Evolutionary conservation across 2,113 vertebrate genomes (phyloP).

Genomic region (Henicopernis longicauda): DNA sequence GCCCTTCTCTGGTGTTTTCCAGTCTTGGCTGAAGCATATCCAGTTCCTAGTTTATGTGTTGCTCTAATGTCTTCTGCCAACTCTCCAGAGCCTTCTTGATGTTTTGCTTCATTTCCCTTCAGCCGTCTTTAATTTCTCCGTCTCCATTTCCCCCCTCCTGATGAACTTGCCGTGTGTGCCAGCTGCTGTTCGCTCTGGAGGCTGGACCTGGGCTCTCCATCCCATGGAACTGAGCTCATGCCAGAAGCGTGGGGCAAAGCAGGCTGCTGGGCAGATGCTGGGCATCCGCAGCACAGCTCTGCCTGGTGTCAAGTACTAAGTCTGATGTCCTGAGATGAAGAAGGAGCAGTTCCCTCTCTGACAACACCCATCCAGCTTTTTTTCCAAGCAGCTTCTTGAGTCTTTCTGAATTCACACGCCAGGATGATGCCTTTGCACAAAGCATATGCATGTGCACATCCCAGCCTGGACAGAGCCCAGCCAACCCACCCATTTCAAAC

Average conservation of each 20-base stretch:
- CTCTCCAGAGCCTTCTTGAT: not conserved
- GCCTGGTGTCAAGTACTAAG: not conserved
- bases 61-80: not conserved
- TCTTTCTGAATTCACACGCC: not conserved
- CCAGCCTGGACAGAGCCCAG: not conserved
- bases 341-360: not conserved
- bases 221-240: accelerated
- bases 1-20: not conserved
- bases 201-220: not conserved
- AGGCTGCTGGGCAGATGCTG: accelerated
- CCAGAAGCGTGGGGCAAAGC: not conserved
- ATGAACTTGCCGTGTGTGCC: not conserved
- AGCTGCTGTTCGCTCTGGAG: not conserved
- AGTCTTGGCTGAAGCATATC: not conserved
- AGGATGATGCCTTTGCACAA: accelerated
- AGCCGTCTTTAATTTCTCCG: not conserved
- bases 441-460: accelerated
- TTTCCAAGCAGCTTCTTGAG: not conserved
- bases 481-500: not conserved
- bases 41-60: not conserved
- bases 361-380: not conserved
- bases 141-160: accelerated
- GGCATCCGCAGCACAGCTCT: accelerated
- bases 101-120: not conserved
- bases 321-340: accelerated